phyloP scores from a whole-genome alignment of 1,140 invertebrate genomes.

The Stegodyphus mimosarum region DNA sequence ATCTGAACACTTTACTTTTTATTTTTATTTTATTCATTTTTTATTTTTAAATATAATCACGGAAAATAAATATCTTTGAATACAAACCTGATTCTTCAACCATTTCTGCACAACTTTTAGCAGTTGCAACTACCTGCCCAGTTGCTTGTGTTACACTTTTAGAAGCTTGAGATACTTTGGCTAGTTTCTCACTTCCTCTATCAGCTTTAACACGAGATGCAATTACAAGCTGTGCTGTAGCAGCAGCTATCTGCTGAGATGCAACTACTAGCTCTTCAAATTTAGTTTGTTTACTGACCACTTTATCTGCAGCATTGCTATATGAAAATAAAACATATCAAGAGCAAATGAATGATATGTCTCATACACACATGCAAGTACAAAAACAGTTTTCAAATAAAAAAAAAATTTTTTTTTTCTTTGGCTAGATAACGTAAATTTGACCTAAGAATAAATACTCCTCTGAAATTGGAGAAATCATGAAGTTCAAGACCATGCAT shows the following conservation, averaged over 20 bases:
- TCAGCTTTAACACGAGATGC: slow-evolving; percentile 80
- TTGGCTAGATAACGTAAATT: no score
- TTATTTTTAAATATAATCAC: not conserved
- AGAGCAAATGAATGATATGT: not conserved
- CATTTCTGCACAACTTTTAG: slow-evolving; percentile 86
- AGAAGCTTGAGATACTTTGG: slow-evolving; percentile 84
- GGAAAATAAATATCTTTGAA: slow-evolving; percentile 16
- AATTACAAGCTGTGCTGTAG: slow-evolving; percentile 95
- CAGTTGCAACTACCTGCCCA: slow-evolving; percentile 90
- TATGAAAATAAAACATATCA: not conserved
- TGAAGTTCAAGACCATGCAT: no score
- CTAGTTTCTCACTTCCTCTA: slow-evolving; percentile 80
- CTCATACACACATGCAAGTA: no score
- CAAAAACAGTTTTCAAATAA: no score
- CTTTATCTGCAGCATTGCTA: slow-evolving; percentile 92
- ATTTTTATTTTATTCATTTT: no score
- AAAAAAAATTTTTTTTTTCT: no score
- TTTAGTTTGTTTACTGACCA: slow-evolving; percentile 86
- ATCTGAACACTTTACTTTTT: no score
- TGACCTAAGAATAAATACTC: no score
- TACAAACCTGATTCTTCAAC: slow-evolving; percentile 83
- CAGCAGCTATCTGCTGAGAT: slow-evolving; percentile 96
- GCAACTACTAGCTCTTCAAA: slow-evolving; percentile 95
- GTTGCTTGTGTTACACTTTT: slow-evolving; percentile 89
- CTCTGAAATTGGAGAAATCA: no score